Conservation (phyloP, 2,113 vertebrate genomes). For the Hemibates koningsi region DNA sequence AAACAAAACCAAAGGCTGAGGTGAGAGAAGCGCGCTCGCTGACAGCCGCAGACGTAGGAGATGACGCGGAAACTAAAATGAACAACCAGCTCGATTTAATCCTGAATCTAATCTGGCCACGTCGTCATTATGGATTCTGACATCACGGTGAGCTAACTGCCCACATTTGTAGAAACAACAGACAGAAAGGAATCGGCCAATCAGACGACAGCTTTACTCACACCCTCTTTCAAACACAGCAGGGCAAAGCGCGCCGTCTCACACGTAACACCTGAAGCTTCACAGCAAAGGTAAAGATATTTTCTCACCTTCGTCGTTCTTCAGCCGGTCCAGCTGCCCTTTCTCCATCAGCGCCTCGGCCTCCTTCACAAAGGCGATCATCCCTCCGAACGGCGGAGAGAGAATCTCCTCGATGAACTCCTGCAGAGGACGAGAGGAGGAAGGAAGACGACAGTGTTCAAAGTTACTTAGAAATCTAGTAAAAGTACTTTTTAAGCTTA, state of each 20-base stretch:
- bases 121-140: accelerated
- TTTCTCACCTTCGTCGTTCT: conserved; percentile 81
- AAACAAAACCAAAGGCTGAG: neutral
- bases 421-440: conserved; percentile 36
- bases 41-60: neutral
- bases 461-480: neutral
- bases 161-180: neutral
- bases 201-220: neutral
- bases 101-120: neutral
- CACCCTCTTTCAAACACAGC: accelerated
- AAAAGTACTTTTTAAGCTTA: neutral
- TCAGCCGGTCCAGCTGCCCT: conserved; percentile 83
- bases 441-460: neutral
- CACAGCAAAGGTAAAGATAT: neutral
- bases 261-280: accelerated
- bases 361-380: conserved; percentile 91
- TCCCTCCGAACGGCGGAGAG: conserved; percentile 84
- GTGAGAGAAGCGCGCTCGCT: neutral
- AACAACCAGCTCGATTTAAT: neutral
- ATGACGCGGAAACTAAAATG: accelerated
- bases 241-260: accelerated
- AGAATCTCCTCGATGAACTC: conserved; percentile 92
- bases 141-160: neutral
- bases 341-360: conserved; percentile 84
- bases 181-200: neutral